phyloP scores from a whole-genome alignment of 2,113 vertebrate genomes.

The Thryonomys swinderianus region DNA sequence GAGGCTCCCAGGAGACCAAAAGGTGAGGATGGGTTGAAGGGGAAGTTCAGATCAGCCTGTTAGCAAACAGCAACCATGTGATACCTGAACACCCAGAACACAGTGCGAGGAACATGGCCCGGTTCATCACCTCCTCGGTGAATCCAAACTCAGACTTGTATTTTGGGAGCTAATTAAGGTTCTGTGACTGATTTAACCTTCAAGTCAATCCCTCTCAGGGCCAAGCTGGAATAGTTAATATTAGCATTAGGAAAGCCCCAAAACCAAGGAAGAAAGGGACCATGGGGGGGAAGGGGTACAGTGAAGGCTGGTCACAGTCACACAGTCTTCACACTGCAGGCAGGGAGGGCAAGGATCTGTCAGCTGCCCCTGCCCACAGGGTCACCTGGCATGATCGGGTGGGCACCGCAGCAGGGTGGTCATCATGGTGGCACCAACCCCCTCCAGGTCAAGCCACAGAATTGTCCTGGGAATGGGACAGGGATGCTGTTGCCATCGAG shows the following conservation, averaged over 20 bases:
- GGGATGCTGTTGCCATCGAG: background rate
- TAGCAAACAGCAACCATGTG: fast-evolving
- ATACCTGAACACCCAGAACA: fast-evolving
- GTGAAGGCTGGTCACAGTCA: background rate
- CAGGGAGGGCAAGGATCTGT: fast-evolving
- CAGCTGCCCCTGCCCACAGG: fast-evolving
- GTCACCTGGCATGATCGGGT: fast-evolving
- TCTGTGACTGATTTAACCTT: slow-evolving; percentile 45
- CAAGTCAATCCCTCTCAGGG: slow-evolving; percentile 33
- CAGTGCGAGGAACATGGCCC: background rate
- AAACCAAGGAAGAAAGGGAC: background rate
- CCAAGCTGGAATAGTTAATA: background rate
- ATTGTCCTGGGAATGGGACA: fast-evolving
- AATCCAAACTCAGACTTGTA: background rate
- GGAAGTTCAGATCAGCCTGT: background rate
- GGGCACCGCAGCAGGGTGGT: background rate
- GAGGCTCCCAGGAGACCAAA: too few relatives aligned
- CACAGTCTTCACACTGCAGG: fast-evolving
- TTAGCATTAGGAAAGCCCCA: background rate
- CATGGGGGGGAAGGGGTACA: background rate
- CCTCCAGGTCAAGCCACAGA: background rate
- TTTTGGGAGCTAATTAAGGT: slow-evolving; percentile 68
- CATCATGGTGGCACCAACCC: background rate
- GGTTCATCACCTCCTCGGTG: background rate
- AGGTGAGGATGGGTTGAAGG: background rate